phyloP scores from a whole-genome alignment of 2,797 vertebrate species.

The Smutsia temminckii region DNA sequence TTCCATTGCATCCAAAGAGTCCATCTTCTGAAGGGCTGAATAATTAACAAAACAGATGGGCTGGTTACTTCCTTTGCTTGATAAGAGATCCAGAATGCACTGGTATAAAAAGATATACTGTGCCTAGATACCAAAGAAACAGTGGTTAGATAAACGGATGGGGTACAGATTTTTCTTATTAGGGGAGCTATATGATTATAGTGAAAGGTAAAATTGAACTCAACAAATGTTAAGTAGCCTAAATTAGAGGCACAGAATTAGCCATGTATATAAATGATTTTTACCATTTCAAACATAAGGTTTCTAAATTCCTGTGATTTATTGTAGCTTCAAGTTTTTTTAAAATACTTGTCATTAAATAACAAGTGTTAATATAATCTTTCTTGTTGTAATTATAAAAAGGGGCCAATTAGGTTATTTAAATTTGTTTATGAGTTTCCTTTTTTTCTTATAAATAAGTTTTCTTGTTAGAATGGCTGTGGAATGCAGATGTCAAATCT shows the following conservation, averaged over 20 bases:
- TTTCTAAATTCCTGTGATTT: neutral
- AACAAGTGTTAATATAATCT: neutral
- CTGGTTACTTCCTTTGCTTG: conserved; percentile 93
- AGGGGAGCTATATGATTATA: neutral
- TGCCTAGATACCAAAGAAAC: conserved; percentile 86
- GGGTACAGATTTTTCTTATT: neutral
- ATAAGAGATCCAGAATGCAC: conserved; percentile 94
- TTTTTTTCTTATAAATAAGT: conserved; percentile 12
- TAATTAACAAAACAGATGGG: conserved; percentile 98
- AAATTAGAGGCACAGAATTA: conserved; percentile 9
- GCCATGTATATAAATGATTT: neutral
- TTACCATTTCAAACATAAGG: neutral
- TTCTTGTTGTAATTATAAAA: conserved; percentile 37
- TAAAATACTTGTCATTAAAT: neutral
- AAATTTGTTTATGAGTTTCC: neutral
- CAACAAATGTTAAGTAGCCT: conserved; percentile 11
- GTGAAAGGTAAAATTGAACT: neutral
- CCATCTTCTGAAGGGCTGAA: conserved; percentile 98
- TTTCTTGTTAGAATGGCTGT: conserved; percentile 12
- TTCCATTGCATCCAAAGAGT: conserved; percentile 99
- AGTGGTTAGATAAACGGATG: neutral
- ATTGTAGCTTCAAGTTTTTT: neutral
- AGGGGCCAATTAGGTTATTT: neutral
- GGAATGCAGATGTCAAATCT: conserved; percentile 2
- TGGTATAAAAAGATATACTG: conserved; percentile 99